Evolutionary conservation across 1,140 invertebrate genomes (phyloP).

Genomic region (Drosophila mojavensis): DNA sequence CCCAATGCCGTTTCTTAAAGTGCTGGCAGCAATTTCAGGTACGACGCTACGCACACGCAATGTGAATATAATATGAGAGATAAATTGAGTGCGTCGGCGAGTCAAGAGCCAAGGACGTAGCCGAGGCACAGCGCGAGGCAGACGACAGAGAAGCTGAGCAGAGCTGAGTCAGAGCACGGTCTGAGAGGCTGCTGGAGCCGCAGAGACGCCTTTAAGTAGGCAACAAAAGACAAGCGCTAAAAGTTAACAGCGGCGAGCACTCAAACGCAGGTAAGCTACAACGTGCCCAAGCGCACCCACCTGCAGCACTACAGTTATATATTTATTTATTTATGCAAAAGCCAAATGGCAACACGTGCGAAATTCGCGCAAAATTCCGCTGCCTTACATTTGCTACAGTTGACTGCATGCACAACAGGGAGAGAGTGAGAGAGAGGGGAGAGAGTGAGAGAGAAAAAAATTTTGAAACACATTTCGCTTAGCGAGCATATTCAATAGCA

Average conservation of each 20-base stretch:
- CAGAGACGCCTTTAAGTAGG: slow-evolving; percentile 52
- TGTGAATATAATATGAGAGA: slow-evolving; percentile 70
- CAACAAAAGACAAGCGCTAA: slow-evolving; percentile 58
- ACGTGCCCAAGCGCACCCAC: not conserved
- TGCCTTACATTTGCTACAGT: slow-evolving; percentile 16
- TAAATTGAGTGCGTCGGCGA: slow-evolving; percentile 61
- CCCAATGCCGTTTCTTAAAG: slow-evolving; percentile 33
- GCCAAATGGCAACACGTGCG: slow-evolving; percentile 61
- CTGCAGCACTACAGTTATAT: slow-evolving; percentile 40
- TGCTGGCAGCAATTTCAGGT: slow-evolving; percentile 59
- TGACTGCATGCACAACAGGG: slow-evolving; percentile 27
- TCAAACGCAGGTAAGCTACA: slow-evolving; percentile 29
- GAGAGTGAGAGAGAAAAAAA: not conserved
- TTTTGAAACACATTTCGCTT: slow-evolving; percentile 21
- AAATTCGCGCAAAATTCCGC: slow-evolving; percentile 58
- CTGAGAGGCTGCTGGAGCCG: not conserved
- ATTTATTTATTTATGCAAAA: slow-evolving; percentile 70
- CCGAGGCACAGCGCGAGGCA: not conserved
- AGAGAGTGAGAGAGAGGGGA: slow-evolving; percentile 1
- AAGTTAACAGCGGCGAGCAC: slow-evolving; percentile 55
- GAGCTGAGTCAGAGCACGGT: not conserved
- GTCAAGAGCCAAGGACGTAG: slow-evolving; percentile 25
- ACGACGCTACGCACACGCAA: slow-evolving; percentile 49
- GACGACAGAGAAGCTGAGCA: not conserved
- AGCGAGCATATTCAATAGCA: slow-evolving; percentile 61